Percentiles rank a stretch among this genome's conserved stretches.
phyloP scores from a whole-genome alignment of 2,113 vertebrate genomes.

The Tragelaphus strepsiceros region DNA sequence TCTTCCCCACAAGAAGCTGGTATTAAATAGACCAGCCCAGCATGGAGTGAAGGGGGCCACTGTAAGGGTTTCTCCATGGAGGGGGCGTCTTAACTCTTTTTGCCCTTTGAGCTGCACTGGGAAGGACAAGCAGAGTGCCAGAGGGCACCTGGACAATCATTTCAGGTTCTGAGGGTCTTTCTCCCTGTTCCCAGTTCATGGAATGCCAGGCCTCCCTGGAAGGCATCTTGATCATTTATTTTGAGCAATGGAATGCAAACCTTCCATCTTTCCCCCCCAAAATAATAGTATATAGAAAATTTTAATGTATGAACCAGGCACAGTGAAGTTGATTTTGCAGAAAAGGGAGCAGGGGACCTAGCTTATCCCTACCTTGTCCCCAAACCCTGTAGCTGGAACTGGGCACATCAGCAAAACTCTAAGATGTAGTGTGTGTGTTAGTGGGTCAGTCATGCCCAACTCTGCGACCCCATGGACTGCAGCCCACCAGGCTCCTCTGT shows the following conservation, averaged over 20 bases:
- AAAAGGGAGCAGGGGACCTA: background rate
- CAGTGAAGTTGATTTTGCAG: background rate
- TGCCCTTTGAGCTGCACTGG: background rate
- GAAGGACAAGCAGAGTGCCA: no score
- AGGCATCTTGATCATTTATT: background rate
- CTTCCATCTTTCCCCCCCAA: background rate
- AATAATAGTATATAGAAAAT: background rate
- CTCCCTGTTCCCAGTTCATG: background rate
- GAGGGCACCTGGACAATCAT: background rate
- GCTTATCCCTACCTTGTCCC: background rate
- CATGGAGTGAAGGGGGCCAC: background rate
- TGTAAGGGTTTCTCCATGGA: background rate
- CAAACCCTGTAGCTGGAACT: no score
- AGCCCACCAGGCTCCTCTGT: background rate
- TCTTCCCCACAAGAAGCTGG: background rate
- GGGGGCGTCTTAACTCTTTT: accelerated
- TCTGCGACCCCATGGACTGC: background rate
- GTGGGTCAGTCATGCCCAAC: background rate
- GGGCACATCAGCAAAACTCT: background rate
- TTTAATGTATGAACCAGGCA: background rate
- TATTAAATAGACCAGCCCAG: background rate
- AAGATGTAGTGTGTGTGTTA: background rate
- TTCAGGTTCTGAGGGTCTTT: background rate
- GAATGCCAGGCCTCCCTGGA: background rate
- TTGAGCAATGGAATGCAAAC: background rate